phyloP scores from a whole-genome alignment of 2,888 invertebrate genomes.

The Agelastica alni region DNA sequence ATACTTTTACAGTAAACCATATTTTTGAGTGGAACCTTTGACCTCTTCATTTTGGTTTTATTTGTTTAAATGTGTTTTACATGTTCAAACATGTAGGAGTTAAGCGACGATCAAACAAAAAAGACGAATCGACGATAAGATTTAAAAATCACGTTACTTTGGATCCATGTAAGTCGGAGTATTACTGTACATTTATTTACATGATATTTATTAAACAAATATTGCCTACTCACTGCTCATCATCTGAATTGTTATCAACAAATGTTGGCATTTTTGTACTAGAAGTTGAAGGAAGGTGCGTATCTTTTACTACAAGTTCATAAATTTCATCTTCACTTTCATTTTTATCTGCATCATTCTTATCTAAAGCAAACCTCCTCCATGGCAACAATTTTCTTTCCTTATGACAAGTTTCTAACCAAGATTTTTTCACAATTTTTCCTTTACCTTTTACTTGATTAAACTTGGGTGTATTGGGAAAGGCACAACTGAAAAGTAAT shows the following conservation, averaged over 20 bases:
- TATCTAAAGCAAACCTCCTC: conserved; percentile 62
- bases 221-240: conserved; percentile 31
- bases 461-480: conserved; percentile 86
- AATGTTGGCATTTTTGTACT: not conserved
- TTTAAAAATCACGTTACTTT: too few species aligned
- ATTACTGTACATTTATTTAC: too few species aligned
- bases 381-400: conserved; percentile 68
- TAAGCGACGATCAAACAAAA: too few species aligned
- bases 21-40: too few species aligned
- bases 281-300: conserved; percentile 25
- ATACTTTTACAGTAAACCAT: too few species aligned
- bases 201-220: too few species aligned
- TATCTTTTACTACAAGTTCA: conserved; percentile 53
- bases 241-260: conserved; percentile 29
- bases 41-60: too few species aligned
- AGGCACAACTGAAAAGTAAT: conserved; percentile 92
- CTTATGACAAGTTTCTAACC: conserved; percentile 71
- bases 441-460: conserved; percentile 68
- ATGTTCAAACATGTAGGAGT: too few species aligned
- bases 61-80: too few species aligned
- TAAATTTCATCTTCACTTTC: conserved; percentile 63
- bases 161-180: too few species aligned
- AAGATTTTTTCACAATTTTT: conserved; percentile 71
- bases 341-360: conserved; percentile 50
- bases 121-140: too few species aligned